Conservation (phyloP, 2,113 vertebrate genomes). For the Neodontobutis hainanensis region DNA sequence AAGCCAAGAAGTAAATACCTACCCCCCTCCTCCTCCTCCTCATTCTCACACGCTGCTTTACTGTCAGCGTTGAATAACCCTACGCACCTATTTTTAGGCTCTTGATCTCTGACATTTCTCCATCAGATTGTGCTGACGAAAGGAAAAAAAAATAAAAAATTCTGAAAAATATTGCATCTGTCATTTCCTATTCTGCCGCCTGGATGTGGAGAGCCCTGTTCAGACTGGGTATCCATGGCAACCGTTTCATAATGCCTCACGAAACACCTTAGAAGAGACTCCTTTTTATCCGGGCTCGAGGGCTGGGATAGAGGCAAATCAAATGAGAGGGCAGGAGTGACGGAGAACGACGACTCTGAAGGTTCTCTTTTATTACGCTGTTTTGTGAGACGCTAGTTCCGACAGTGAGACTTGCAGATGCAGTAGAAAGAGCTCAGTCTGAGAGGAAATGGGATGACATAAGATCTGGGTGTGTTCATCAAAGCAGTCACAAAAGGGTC, state of each 20-base stretch:
- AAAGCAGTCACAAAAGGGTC: neutral
- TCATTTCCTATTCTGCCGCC: conserved; percentile 63
- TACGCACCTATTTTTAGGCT: conserved; percentile 20
- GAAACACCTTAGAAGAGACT: conserved; percentile 72
- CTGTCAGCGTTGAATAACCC: conserved; percentile 17
- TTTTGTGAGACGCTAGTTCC: conserved; percentile 1
- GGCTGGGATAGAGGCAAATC: conserved; percentile 56
- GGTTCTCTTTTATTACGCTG: conserved; percentile 14
- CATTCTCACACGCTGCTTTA: neutral
- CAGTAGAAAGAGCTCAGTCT: conserved; percentile 24
- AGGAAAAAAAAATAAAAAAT: conserved; percentile 2
- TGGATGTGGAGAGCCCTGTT: conserved; percentile 61
- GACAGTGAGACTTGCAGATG: conserved; percentile 17
- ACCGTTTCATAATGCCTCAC: conserved; percentile 73
- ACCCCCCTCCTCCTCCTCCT: conserved; percentile 16
- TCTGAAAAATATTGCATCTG: conserved; percentile 65
- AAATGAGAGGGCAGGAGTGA: conserved; percentile 50
- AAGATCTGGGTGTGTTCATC: conserved; percentile 7
- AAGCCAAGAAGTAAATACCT: conserved; percentile 47
- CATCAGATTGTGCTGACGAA: conserved; percentile 17
- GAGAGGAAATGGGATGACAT: conserved; percentile 35
- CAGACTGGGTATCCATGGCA: conserved; percentile 75
- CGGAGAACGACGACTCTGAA: conserved; percentile 4
- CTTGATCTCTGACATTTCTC: conserved; percentile 54
- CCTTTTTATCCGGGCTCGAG: conserved; percentile 67